These are phyloP conservation scores for Dasypogon diadema DNA, from an alignment of 2,888 invertebrate species.

Conservation along the genomic window DNA sequence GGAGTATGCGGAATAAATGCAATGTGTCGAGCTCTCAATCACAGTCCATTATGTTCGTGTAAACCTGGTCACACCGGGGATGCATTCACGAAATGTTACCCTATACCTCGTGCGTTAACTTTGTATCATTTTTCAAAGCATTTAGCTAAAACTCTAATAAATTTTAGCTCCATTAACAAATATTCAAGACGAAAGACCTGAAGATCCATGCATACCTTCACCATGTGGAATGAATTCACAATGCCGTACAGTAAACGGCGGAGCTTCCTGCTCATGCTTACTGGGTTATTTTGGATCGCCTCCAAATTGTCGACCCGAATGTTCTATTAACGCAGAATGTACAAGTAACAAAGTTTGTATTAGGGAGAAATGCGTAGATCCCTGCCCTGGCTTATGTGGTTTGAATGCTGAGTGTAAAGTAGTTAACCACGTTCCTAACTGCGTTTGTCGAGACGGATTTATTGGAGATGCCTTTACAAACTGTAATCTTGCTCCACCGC, in stretches of 20 bases:
- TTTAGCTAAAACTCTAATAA: constrained; percentile 66
- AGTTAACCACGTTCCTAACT: constrained; percentile 78
- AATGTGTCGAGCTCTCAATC: constrained; percentile 80
- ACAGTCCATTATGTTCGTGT: constrained; percentile 83
- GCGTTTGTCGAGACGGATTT: constrained; percentile 74
- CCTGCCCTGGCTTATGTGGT: constrained; percentile 81
- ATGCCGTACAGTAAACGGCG: constrained; percentile 73
- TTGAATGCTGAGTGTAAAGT: constrained; percentile 74
- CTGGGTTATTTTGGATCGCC: constrained; percentile 76
- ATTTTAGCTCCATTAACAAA: constrained; percentile 61
- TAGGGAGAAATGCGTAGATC: constrained; percentile 79
- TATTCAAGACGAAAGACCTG: constrained; percentile 61
- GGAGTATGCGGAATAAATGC: constrained; percentile 78
- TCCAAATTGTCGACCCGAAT: constrained; percentile 80
- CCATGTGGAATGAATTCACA: constrained; percentile 78
- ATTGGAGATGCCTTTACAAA: constrained; percentile 72
- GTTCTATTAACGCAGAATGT: constrained; percentile 80
- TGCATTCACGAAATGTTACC: constrained; percentile 77
- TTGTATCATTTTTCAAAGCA: constrained; percentile 74
- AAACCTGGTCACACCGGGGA: constrained; percentile 78
- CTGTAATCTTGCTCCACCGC: constrained; percentile 65
- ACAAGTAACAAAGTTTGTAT: constrained; percentile 79
- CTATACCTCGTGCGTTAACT: constrained; percentile 67
- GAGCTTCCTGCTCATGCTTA: constrained; percentile 77
- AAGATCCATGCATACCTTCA: constrained; percentile 77